phyloP scores from a whole-genome alignment of 2,113 vertebrate species.

The Strix aluco region DNA sequence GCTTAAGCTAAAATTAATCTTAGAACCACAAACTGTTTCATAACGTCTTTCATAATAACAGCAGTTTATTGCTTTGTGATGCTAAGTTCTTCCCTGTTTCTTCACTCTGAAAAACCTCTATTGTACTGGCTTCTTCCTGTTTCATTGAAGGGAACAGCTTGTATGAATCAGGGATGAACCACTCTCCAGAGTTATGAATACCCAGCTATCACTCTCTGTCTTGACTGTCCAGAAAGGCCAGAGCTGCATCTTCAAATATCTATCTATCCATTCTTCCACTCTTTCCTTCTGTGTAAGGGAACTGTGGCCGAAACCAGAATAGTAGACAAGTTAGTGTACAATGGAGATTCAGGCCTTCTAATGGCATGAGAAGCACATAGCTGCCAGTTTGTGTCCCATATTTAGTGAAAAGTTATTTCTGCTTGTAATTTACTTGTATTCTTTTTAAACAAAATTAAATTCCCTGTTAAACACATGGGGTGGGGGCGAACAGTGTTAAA shows the following conservation, averaged over 20 bases:
- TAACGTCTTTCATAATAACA: slow-evolving; percentile 55
- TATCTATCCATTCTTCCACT: background rate
- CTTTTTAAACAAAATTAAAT: background rate
- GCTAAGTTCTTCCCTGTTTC: slow-evolving; percentile 9
- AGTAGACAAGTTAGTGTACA: background rate
- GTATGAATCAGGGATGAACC: slow-evolving; percentile 45
- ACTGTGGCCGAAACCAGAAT: background rate
- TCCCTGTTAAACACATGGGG: background rate
- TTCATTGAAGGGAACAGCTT: slow-evolving; percentile 58
- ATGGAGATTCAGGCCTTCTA: background rate
- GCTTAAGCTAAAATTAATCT: slow-evolving; percentile 46
- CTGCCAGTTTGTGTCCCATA: background rate
- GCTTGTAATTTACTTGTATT: background rate
- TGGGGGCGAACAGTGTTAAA: background rate
- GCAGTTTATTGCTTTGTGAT: slow-evolving; percentile 44
- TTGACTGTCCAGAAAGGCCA: slow-evolving; percentile 7
- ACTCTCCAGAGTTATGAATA: background rate
- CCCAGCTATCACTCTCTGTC: background rate
- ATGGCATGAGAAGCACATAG: background rate
- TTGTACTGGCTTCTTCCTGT: slow-evolving; percentile 58
- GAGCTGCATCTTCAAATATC: background rate
- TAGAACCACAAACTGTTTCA: slow-evolving; percentile 59
- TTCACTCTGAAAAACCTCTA: slow-evolving; percentile 33
- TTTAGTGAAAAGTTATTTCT: background rate
- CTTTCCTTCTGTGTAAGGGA: background rate